Percentiles rank a stretch among this genome's conserved stretches.
These are phyloP conservation scores for Nomada goodeniana DNA, from an alignment of 2,888 invertebrate species.

Conservation along the genomic window DNA sequence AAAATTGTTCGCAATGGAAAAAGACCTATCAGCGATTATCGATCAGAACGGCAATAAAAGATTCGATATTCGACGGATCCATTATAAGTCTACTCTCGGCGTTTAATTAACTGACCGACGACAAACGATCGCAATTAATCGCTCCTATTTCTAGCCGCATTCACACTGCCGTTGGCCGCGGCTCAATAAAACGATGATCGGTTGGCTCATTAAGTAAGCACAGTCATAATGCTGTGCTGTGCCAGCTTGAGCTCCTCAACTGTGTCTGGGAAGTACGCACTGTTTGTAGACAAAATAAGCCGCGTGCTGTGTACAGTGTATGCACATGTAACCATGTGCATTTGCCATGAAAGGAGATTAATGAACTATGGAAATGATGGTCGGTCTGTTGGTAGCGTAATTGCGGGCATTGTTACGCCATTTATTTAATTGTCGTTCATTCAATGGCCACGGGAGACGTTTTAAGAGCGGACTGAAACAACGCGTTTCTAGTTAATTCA, in stretches of 20 bases:
- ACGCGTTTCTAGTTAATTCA: neutral
- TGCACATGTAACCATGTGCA: constrained; percentile 36
- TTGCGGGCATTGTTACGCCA: constrained; percentile 60
- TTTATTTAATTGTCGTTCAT: constrained; percentile 20
- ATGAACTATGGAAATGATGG: constrained; percentile 38
- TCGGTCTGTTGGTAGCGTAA: constrained; percentile 44
- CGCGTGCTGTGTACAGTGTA: neutral
- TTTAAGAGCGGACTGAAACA: neutral
- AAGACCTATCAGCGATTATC: neutral
- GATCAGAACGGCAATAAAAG: constrained; percentile 1
- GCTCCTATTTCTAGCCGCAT: constrained; percentile 36
- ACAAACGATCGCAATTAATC: constrained; percentile 25
- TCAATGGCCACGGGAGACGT: neutral
- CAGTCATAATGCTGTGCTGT: constrained; percentile 71
- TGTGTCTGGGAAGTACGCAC: constrained; percentile 24
- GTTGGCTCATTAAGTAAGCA: constrained; percentile 75
- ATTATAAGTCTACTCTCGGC: constrained; percentile 16
- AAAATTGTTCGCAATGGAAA: neutral
- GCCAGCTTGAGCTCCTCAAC: constrained; percentile 22
- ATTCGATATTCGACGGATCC: neutral
- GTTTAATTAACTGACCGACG: constrained; percentile 59
- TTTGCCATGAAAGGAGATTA: constrained; percentile 61
- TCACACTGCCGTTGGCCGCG: constrained; percentile 57
- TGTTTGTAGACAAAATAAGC: constrained; percentile 65
- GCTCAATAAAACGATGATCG: constrained; percentile 76